Base-by-base conservation (phyloP, 2,797 vertebrate species). In the Typhlichthys subterraneus region DNA sequence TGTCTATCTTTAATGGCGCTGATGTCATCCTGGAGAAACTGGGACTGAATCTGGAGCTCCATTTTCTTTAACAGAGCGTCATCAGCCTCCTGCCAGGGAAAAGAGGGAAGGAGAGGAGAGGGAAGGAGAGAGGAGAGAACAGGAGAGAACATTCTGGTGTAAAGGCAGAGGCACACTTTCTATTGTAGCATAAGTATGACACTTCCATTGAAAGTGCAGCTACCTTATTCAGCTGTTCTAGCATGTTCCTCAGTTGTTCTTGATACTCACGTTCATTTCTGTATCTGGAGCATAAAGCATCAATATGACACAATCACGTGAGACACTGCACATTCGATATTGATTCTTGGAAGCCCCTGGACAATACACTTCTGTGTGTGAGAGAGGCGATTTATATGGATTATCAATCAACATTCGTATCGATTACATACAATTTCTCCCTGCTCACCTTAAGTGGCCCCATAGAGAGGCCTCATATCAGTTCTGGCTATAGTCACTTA, bases 21-120 rank as follows among this genome's bases (percentile, higher is more conserved):
- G 69, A 98, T 92, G 61, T 98, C 95, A 3, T 99, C 97, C 82
- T 98, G 95, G 67, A 99, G 90, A 81, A 98, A 98, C 87, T 99
- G 96, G 15, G 93, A 94, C 76, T 98, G 94, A 0, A 98, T 95
- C 87, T 99, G 96, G 59, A 93, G 91, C 69, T 95, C 95, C 57
- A 99, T 89, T 76, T 99, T 99, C 70, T 83, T 92, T 38, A 99
- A 74, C 61, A 99, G 88, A 57, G 92, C 92, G 57, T 86, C 79
- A 47, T 99, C 96, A 0, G 96, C 95, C 83, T 98, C 96, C 97
- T 99, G 75, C 1, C 53, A 31, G 47, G 45, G 50, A 62, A 33
- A 12, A n/a, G 13, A 53, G 5, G 7, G 2, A 46, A 19, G 38
- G 42, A 48, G 14, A 48, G 23, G 29, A 31, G 23, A 53, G n/a